A percentile compares a stretch with the other conserved stretches of the same genome.
phyloP scores from a whole-genome alignment of 1,140 invertebrate genomes.

The Maconellicoccus hirsutus region DNA sequence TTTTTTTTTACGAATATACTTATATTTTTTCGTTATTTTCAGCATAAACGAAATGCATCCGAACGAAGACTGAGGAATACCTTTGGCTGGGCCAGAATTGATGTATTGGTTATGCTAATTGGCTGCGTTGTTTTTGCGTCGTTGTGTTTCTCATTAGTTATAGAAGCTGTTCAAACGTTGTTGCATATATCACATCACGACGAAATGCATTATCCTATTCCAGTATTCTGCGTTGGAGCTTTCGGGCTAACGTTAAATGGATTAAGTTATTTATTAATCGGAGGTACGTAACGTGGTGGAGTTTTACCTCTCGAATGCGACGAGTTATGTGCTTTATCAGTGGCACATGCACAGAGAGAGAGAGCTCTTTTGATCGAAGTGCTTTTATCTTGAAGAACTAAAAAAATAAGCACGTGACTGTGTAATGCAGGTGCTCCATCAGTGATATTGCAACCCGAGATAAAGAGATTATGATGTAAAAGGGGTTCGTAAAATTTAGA shows the following conservation, averaged over 20 bases:
- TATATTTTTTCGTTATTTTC: neutral
- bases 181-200: conserved; percentile 65
- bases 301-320: too few relatives aligned
- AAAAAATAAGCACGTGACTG: too few relatives aligned
- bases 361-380: too few relatives aligned
- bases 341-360: too few relatives aligned
- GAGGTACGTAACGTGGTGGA: conserved; percentile 46
- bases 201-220: conserved; percentile 49
- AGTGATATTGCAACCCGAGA: too few relatives aligned
- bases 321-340: too few relatives aligned
- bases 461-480: too few relatives aligned
- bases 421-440: too few relatives aligned
- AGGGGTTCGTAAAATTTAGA: too few relatives aligned
- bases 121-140: conserved; percentile 72
- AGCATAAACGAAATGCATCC: conserved; percentile 20
- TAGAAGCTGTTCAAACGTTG: conserved; percentile 68
- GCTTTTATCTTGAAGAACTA: too few relatives aligned
- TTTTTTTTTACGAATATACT: too few relatives aligned
- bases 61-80: conserved; percentile 68
- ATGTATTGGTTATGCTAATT: conserved; percentile 67
- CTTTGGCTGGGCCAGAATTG: conserved; percentile 82
- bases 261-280: conserved; percentile 59
- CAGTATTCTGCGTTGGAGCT: conserved; percentile 50
- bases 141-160: conserved; percentile 65
- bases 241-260: conserved; percentile 53